Evolutionary conservation across 2,113 vertebrate species (phyloP), one percentile per base, ranked within the genome.

Genomic region (Sinosuthora webbiana): DNA sequence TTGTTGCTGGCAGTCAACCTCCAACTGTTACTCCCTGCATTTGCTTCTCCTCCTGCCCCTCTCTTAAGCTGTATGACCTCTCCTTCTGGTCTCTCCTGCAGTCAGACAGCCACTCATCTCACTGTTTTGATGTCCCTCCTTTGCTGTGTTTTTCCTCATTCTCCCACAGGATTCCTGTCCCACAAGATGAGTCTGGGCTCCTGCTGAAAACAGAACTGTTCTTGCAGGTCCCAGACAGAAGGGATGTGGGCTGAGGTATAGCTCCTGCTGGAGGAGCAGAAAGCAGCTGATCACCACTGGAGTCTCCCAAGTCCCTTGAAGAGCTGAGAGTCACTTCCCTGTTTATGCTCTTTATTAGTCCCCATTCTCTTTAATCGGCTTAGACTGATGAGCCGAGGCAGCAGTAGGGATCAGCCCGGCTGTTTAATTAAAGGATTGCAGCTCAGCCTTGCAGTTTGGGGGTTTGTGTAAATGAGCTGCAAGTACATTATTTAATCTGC

Each of bases 401-500:
- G 87, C 6, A 1, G 91, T 33, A 84, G 85, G 94, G 96, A 97
- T 97, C 95, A 97, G 95, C 74, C 27, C 0, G 95, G 93, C 94
- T 96, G 96, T 96, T 97, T 97, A 97, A 97, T 97, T 95, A 94
- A 96, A 95, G 90, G 91, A 95, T 94, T 93, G 93, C 87, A 87
- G 92, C 93, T 96, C 95, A 97, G 90, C 79, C 79, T 71, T 82
- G 91, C 85, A 96, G 93, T 94, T 90, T 69, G 73, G 91, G 88
- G 83, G 86, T 62, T 87, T 83, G 79, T 84, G 78, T 87, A 96
- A 92, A 96, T 93, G 94, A 92, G 91, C 85, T 95, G 90, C 94
- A 93, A 95, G 94, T 81, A 87, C 93, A 90, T 96, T 95, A 97
- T 94, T 97, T 96, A 97, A 97, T 97, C 97, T 95, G 60, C 91